Percentiles rank a stretch among this genome's conserved stretches.
These are phyloP conservation scores for Ctenopoma multispine DNA, from an alignment of 2,797 vertebrate species.

Conservation along the genomic window DNA sequence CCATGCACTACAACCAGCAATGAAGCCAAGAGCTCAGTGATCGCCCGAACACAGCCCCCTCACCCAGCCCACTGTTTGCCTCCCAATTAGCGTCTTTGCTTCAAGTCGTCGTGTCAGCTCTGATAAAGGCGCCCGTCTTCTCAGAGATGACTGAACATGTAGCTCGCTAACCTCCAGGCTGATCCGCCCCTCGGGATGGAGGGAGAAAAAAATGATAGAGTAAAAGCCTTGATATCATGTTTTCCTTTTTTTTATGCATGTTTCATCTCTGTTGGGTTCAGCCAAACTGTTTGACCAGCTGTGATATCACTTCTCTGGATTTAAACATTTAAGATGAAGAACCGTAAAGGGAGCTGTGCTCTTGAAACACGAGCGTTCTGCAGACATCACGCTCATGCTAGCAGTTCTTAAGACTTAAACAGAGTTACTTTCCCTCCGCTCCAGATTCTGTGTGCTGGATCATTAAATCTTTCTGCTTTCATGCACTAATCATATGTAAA, in stretches of 20 bases:
- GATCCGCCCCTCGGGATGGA: neutral
- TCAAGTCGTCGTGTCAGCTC: constrained; percentile 60
- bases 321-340: neutral
- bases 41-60: constrained; percentile 5
- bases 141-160: constrained; percentile 55
- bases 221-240: too few species aligned
- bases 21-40: constrained; percentile 33
- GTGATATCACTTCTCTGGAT: neutral
- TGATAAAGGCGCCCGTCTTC: constrained; percentile 52
- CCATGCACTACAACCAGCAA: constrained; percentile 24
- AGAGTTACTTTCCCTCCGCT: too few species aligned
- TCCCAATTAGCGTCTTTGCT: constrained; percentile 66
- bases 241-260: neutral
- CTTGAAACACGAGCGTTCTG: neutral
- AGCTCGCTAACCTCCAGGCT: constrained; percentile 33
- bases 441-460: too few species aligned
- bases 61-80: constrained; percentile 16
- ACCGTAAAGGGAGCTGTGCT: neutral
- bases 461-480: too few species aligned
- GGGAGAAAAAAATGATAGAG: neutral
- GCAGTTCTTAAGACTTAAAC: too few species aligned
- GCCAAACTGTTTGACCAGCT: neutral
- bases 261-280: constrained; percentile 1
- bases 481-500: too few species aligned
- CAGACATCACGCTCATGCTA: too few species aligned